phyloP scores from a whole-genome alignment of 2,888 invertebrate genomes.

The Diarsia dahlii region DNA sequence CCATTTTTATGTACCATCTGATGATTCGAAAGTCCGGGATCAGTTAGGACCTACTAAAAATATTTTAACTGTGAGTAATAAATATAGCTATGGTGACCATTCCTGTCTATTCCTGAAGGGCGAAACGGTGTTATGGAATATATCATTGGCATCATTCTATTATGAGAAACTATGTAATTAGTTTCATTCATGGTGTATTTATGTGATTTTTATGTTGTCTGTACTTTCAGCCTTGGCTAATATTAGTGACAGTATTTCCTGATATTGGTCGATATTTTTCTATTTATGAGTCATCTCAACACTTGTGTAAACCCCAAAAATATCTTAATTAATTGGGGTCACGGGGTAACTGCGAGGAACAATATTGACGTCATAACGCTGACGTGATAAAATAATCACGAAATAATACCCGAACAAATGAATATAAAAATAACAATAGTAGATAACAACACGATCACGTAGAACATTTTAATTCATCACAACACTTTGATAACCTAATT shows the following conservation, averaged over 20 bases:
- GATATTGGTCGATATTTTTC: constrained; percentile 9
- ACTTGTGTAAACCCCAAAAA: constrained; percentile 23
- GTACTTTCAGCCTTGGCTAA: not conserved
- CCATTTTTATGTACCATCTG: constrained; percentile 57
- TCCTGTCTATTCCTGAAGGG: constrained; percentile 23
- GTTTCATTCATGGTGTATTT: constrained; percentile 6
- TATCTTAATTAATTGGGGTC: constrained; percentile 28
- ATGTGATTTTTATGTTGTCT: not conserved
- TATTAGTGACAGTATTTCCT: not conserved
- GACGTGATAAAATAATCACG: constrained; percentile 19
- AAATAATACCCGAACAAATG: constrained; percentile 23
- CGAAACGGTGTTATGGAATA: constrained; percentile 4
- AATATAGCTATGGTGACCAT: not conserved
- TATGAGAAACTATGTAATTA: constrained; percentile 17
- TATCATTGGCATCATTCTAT: constrained; percentile 13
- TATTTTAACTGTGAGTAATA: constrained; percentile 15
- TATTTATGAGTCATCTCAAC: constrained; percentile 29
- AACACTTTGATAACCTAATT: constrained; percentile 45
- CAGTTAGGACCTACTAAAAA: constrained; percentile 20
- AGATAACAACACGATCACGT: constrained; percentile 36
- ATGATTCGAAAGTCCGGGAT: constrained; percentile 31
- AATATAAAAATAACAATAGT: constrained; percentile 10
- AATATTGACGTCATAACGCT: constrained; percentile 40
- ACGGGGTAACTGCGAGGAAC: not conserved
- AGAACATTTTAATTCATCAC: constrained; percentile 32